These are phyloP conservation scores for Phalanger gymnotis DNA, from an alignment of 2,797 vertebrate species.

Conservation along the genomic window DNA sequence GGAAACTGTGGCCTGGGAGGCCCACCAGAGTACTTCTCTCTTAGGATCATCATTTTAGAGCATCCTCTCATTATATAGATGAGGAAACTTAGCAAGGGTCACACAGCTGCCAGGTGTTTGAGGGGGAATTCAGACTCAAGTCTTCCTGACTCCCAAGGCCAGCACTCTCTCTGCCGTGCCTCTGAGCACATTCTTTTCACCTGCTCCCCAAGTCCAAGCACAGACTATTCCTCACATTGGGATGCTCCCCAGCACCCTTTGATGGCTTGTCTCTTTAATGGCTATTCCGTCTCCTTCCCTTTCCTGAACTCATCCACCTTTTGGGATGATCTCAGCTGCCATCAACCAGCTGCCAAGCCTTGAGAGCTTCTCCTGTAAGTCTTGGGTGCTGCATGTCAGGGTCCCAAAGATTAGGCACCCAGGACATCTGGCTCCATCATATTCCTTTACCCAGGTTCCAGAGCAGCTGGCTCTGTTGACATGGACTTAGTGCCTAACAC, in stretches of 20 bases:
- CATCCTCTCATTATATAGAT: neutral
- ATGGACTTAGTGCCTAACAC: slow-evolving; percentile 17
- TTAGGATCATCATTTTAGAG: neutral
- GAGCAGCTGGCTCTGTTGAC: slow-evolving; percentile 18
- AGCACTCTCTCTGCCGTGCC: neutral
- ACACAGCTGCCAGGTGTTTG: neutral
- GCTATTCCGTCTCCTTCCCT: neutral
- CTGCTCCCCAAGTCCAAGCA: neutral
- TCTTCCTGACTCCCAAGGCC: neutral
- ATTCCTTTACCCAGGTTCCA: neutral
- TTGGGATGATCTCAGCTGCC: neutral
- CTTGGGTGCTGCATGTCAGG: slow-evolving; percentile 15
- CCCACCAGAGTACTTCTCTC: neutral
- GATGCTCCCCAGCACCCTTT: slow-evolving; percentile 21
- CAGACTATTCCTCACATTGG: neutral
- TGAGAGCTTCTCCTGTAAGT: slow-evolving; percentile 25
- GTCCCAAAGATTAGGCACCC: slow-evolving; percentile 36
- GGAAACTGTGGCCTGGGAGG: neutral
- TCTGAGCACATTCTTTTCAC: neutral
- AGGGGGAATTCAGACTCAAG: neutral
- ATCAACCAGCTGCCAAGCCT: neutral
- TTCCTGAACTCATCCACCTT: neutral
- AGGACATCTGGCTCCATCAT: slow-evolving; percentile 21
- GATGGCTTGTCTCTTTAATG: slow-evolving; percentile 26
- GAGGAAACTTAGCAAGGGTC: neutral